Conservation (phyloP, 2,888 invertebrate genomes). For the Leptopilina myrica region DNA sequence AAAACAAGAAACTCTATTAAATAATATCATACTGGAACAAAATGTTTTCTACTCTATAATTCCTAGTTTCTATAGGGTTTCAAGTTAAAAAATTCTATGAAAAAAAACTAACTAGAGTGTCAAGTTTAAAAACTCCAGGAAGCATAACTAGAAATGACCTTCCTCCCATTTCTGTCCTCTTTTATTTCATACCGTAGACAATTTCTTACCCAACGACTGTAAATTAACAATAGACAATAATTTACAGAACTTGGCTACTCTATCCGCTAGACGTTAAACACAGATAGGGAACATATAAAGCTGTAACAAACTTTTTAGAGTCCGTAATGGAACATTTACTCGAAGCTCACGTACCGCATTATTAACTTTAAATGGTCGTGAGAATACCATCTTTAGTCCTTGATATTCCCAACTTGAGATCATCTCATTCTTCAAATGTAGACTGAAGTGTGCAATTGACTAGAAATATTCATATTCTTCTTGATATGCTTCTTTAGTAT, state of each 20-base stretch:
- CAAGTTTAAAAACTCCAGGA: no score
- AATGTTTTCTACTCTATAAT: no score
- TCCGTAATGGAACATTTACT: constrained; percentile 20
- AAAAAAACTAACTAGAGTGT: no score
- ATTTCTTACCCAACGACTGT: not conserved
- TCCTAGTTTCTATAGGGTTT: no score
- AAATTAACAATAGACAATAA: constrained; percentile 10
- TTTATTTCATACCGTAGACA: no score
- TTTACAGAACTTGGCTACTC: not conserved
- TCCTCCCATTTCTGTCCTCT: no score
- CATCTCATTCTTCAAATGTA: not conserved
- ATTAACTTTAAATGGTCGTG: constrained; percentile 16
- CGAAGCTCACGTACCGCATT: constrained; percentile 18
- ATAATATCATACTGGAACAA: no score
- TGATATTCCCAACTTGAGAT: constrained; percentile 15
- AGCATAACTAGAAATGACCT: no score
- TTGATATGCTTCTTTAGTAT: no score
- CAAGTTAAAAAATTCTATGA: no score
- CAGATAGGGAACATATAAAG: not conserved
- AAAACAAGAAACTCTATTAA: no score
- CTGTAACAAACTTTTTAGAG: constrained; percentile 3
- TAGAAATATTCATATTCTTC: no score
- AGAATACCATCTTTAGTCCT: not conserved
- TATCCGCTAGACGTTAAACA: not conserved
- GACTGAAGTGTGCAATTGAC: not conserved